Evolutionary conservation across 2,113 vertebrate genomes (phyloP), one percentile per base, ranked within the genome.

Genomic region (Clinocottus analis): DNA sequence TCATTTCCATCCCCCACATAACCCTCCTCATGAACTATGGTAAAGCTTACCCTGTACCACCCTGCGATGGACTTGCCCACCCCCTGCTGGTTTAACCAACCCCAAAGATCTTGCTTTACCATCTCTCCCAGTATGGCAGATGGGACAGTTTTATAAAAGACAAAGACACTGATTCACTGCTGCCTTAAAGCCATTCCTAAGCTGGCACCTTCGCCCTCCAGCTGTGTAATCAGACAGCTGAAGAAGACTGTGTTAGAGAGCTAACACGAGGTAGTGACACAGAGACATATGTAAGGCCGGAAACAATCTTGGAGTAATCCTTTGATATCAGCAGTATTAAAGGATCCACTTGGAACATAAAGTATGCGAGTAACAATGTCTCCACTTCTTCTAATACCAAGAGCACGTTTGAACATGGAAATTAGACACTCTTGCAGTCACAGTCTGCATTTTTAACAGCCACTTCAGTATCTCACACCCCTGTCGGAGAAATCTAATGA

Each of bases 281-380:
- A 37, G 73, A 79, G 82, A 81, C 87, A 83, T 83, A 77, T 86
- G 84, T 67, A 80, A 83, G 56, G 64, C 73, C 62, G 9, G 21
- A 80, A 78, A 85, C 79, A 84, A 84, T 89, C 86, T 87, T 75
- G 61, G 35, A 56, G 58, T 91, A 89, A 91, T 92, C 90, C 91
- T 89, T 58, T 61, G 80, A 90, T 85, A 84, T 80, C 56, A 53
- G 68, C 77, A 17, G 79, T 58, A 90, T 87, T 75, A 90, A 63
- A 75, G 75, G 45, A 85, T 64, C 62, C 16, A 61, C 63, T 77
- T 35, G 12, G 62, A 53, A 68, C 72, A 76, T 10, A 70, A 51
- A 64, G 55, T 60, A 39, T 3, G 60, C 19, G n/a, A 45, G 65
- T 47, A 76, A 69, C 69, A 82, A 23, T 61, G 61, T 59, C 47